phyloP scores from a whole-genome alignment of 2,113 vertebrate genomes.

The Peucedramus taeniatus region DNA sequence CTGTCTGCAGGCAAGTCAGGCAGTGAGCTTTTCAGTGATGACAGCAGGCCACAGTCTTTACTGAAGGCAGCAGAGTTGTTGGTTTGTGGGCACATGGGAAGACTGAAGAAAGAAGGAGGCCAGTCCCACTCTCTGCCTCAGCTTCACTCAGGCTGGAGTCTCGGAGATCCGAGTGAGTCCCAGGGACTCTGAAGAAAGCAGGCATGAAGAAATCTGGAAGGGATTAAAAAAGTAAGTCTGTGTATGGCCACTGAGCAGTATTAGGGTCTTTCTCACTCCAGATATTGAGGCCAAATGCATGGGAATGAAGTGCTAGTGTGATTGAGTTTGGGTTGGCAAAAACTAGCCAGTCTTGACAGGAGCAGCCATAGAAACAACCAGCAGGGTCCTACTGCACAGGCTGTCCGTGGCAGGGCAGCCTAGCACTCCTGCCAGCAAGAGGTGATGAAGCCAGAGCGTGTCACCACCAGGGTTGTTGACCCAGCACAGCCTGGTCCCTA shows the following conservation, averaged over 20 bases:
- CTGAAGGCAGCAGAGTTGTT: neutral
- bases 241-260: neutral
- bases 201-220: neutral
- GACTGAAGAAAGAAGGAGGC: neutral
- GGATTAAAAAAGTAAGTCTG: neutral
- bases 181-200: neutral
- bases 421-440: neutral
- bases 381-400: neutral
- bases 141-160: neutral
- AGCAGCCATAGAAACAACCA: neutral
- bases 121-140: neutral
- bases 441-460: neutral
- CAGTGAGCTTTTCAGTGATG: neutral
- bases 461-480: neutral
- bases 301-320: neutral
- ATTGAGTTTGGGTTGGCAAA: neutral
- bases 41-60: neutral
- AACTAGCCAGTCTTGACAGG: neutral
- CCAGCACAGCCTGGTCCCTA: neutral
- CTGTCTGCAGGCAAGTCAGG: neutral
- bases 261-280: neutral
- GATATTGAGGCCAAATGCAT: neutral
- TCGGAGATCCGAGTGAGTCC: fast-evolving
- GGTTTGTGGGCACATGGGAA: neutral
- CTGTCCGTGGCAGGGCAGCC: neutral